Evolutionary conservation across 2,888 invertebrate species (phyloP).

Genomic region (Dastarcus helophoroides): DNA sequence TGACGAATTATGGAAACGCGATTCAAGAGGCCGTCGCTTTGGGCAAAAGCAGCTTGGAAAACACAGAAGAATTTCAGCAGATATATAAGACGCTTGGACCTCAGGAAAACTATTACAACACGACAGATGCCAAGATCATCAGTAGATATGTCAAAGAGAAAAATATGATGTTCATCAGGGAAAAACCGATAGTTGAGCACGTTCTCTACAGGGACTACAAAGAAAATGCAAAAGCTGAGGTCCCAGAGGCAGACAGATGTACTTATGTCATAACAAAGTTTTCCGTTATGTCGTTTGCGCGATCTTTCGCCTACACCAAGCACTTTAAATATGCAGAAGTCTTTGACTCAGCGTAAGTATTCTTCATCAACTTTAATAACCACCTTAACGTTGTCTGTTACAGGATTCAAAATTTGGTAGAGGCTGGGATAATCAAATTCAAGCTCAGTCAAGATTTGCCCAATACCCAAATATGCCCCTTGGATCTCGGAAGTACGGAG

Average conservation of each 20-base stretch:
- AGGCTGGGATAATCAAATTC: conserved; percentile 64
- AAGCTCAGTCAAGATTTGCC: conserved; percentile 54
- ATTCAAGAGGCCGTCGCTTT: conserved; percentile 41
- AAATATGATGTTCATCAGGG: conserved; percentile 54
- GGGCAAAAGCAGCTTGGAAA: too few relatives aligned
- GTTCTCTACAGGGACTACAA: conserved; percentile 61
- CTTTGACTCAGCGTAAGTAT: conserved; percentile 59
- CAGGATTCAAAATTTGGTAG: conserved; percentile 57
- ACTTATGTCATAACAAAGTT: conserved; percentile 65
- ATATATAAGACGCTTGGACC: conserved; percentile 6
- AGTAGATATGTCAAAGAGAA: conserved; percentile 36
- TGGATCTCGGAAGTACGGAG: conserved; percentile 70
- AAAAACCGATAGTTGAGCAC: conserved; percentile 55
- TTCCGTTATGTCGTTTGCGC: conserved; percentile 50
- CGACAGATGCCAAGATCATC: conserved; percentile 34
- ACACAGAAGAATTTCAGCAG: conserved; percentile 6
- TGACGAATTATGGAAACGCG: conserved; percentile 49
- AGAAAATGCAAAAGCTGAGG: conserved; percentile 42
- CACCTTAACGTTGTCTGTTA: conserved; percentile 17
- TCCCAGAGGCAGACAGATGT: conserved; percentile 52
- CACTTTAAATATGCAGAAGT: conserved; percentile 47
- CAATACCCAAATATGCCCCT: conserved; percentile 66
- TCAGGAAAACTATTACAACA: conserved; percentile 24
- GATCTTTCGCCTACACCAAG: conserved; percentile 62
- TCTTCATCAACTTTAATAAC: not conserved